phyloP scores from a whole-genome alignment of 2,113 vertebrate species.

The Ptyas mucosa region DNA sequence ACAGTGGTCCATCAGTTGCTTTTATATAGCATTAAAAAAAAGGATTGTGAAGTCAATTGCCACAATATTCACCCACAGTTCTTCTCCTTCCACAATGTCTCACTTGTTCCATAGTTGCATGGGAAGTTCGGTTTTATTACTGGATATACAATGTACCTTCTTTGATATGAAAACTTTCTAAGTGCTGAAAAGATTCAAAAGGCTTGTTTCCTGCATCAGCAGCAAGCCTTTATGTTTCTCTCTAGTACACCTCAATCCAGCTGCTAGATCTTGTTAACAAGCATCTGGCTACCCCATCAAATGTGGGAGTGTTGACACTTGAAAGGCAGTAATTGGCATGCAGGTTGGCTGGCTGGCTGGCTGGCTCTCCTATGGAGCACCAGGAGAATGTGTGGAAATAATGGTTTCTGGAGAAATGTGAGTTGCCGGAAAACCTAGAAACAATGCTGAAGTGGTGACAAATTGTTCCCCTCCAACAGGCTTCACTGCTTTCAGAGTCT shows the following conservation, averaged over 20 bases:
- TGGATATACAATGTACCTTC: slow-evolving; percentile 76
- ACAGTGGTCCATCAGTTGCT: neutral
- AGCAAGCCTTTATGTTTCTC: slow-evolving; percentile 76
- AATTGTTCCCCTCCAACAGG: neutral
- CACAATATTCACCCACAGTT: neutral
- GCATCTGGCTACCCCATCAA: slow-evolving; percentile 75
- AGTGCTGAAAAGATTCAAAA: slow-evolving; percentile 77
- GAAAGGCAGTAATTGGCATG: slow-evolving; percentile 80
- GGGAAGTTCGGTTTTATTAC: slow-evolving; percentile 76
- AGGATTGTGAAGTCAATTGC: neutral
- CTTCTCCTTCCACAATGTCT: neutral
- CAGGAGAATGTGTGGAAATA: slow-evolving; percentile 78
- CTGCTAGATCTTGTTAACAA: slow-evolving; percentile 84
- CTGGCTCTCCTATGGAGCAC: slow-evolving; percentile 74
- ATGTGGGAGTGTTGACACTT: slow-evolving; percentile 79
- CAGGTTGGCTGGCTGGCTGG: slow-evolving; percentile 40
- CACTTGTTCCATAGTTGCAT: slow-evolving; percentile 57
- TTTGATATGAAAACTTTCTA: slow-evolving; percentile 79
- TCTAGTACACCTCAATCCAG: slow-evolving; percentile 80
- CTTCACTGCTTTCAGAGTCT: neutral
- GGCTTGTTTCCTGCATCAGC: slow-evolving; percentile 80
- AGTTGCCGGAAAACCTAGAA: neutral
- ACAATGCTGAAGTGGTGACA: neutral
- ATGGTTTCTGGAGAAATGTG: neutral
- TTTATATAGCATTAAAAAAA: neutral